Percentiles rank a stretch among this genome's conserved stretches.
Conservation (phyloP, 2,888 invertebrate genomes). For the Artemia sinica region DNA sequence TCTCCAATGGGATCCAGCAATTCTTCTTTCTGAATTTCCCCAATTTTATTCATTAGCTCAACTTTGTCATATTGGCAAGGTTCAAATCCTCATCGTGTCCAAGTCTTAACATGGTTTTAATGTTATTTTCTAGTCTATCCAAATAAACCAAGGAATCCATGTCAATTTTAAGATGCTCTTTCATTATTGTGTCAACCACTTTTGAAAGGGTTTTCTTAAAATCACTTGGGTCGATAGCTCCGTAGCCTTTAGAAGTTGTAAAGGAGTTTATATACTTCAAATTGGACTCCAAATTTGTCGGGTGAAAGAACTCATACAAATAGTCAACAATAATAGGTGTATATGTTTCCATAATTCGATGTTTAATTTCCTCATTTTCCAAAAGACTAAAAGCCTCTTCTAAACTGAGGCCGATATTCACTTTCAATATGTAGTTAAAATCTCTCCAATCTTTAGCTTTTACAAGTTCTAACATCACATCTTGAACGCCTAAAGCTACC, state of each 20-base stretch:
- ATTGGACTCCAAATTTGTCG: not conserved
- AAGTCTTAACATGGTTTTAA: not conserved
- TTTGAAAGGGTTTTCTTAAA: not conserved
- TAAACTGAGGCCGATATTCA: not conserved
- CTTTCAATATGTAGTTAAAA: conserved; percentile 4
- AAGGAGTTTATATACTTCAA: not conserved
- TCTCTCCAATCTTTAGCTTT: not conserved
- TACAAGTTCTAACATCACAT: not conserved
- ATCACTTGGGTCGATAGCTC: conserved; percentile 1
- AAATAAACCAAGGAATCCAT: not conserved
- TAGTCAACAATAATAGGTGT: conserved; percentile 1
- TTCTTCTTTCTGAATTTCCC: conserved; percentile 11
- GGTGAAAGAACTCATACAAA: conserved; percentile 4
- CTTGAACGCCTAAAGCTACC: not conserved
- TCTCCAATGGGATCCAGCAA: conserved; percentile 5
- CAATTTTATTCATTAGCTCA: not conserved
- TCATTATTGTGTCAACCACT: not conserved
- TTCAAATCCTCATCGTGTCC: not conserved
- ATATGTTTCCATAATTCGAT: not conserved
- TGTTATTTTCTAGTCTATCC: not conserved
- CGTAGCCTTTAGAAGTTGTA: not conserved
- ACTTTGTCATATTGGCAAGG: conserved; percentile 10
- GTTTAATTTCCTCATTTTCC: conserved; percentile 1
- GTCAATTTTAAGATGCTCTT: not conserved
- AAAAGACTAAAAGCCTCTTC: not conserved